Evolutionary conservation across 1,140 invertebrate genomes (phyloP), one percentile per base, ranked within the genome.

Genomic region (Penaeus vannamei): DNA sequence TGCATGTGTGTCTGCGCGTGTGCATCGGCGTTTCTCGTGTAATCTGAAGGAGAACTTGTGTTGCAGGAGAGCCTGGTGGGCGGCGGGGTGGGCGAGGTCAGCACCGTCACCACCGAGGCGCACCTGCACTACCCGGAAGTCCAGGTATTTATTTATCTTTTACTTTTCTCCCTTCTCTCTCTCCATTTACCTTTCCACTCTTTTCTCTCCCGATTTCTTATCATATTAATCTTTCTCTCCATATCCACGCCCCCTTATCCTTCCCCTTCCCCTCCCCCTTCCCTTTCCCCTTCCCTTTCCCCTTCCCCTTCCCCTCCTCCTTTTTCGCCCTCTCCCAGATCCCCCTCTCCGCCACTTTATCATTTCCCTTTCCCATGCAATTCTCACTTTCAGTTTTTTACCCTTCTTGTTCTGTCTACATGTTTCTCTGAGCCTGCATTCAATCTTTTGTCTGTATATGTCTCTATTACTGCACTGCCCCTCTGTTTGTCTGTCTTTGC

Each of bases 81-180:
- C 46, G 46, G 46, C 14, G 84, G 60, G 53, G 84, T 72, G 23
- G 76, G 46, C 14, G 84, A 76, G 53, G 84, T 72, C 22, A 85
- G 32, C 64, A 85, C 84, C 26, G 84, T 85, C 61, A 85, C 66
- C 64, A 85, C 84, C 46, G 84, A 62, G 23, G 84, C 84, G 26
- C 84, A 85, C 36, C 84, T 85, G 2, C 84, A 85, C 53, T 85
- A 85, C 69, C 84, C 77, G 84, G 69, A 85, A 20, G 36, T 60
- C 20, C 84, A 85, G 84, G 84, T 85, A 59, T 83, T 22, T 83
- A 53, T 61, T 59, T 61, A 1, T 59, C 80, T 59, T 53, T 46
- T n/a, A 1, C 36, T 82, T 82, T 59, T 82, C 42, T 29, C 59
- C 19, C n/a, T 59, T 82, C 36, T 19, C 22, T n/a, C 72, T 76